phyloP scores from a whole-genome alignment of 2,797 vertebrate genomes.

The Anguilla anguilla region DNA sequence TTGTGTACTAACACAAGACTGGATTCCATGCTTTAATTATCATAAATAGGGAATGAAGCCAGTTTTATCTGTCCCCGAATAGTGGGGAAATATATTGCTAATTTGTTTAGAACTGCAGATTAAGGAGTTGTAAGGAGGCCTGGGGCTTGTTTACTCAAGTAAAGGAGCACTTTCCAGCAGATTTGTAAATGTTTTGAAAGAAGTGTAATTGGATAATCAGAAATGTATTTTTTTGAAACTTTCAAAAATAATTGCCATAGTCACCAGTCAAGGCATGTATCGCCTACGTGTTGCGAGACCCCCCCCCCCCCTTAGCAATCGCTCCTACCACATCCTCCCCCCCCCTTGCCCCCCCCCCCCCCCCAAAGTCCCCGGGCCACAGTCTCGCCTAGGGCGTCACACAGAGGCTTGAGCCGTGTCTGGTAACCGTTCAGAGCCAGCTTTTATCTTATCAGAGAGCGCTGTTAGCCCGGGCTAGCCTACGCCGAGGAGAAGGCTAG shows the following conservation, averaged over 20 bases:
- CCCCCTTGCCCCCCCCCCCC: too few relatives aligned
- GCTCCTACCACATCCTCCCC: too few relatives aligned
- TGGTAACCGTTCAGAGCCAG: neutral
- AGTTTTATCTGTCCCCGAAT: neutral
- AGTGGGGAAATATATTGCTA: neutral
- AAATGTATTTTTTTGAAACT: neutral
- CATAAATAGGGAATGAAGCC: neutral
- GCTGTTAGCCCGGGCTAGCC: too few relatives aligned
- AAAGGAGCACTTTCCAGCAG: too few relatives aligned
- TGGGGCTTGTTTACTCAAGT: too few relatives aligned
- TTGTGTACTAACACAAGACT: neutral
- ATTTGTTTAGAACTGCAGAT: neutral
- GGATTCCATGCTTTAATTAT: neutral
- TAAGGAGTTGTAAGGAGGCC: neutral
- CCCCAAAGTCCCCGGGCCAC: too few relatives aligned
- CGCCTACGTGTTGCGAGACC: too few relatives aligned
- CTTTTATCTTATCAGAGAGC: too few relatives aligned
- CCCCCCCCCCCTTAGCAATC: too few relatives aligned
- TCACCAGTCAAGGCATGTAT: neutral
- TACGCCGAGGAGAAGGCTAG: too few relatives aligned
- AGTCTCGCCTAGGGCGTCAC: neutral
- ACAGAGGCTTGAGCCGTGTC: too few relatives aligned
- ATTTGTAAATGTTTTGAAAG: too few relatives aligned
- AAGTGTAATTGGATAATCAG: neutral
- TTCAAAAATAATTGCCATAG: neutral